Base-by-base conservation (phyloP, 2,797 vertebrate genomes). In the Galago senegalensis region DNA sequence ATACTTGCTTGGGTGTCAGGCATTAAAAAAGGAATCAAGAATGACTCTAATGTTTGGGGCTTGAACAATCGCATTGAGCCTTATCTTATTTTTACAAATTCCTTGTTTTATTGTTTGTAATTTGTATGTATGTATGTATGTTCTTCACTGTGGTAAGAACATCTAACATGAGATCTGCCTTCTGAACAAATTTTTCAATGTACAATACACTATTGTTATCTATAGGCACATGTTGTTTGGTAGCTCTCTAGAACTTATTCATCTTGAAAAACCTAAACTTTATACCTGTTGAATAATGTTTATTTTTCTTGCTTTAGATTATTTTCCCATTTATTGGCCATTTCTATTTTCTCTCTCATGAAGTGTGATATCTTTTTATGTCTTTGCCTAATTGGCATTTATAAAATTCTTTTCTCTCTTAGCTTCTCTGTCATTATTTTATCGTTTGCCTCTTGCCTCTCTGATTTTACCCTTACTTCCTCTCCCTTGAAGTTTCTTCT, bases 351-450 rank as follows among this genome's bases (percentile, higher is more conserved):
- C 20, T 94, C 20, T 34, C 34, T 89, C 87, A 6, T 58, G 46
- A 75, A 92, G 43, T 53, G 49, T 4, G 49, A 16, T 81, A n/a
- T 65, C 40, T 81, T 87, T 83, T 58, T 53, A 85, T 58, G 16
- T 46, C 31, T 92, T 86, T 92, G 37, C 67, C 60, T 37, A 80
- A 61, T 63, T 67, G 17, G 29, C 21, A 69, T 60, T 83, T 92
- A 90, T 76, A 92, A 87, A 75, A 77, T 34, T 7, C 6, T 90
- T 95, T 92, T 14, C 72, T 76, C 72, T 7, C 46, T 86, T 84
- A 77, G 34, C 63, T 93, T 96, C 43, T 75, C 69, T 67, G 84
- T 94, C 76, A 93, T 91, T 85, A 72, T 92, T 95, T 94, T 34
- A 79, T 89, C 75, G 3, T 87, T 95, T 77, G 21, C 34, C 23